Conservation (phyloP, 2,888 invertebrate species). For the Brachyptera putata region DNA sequence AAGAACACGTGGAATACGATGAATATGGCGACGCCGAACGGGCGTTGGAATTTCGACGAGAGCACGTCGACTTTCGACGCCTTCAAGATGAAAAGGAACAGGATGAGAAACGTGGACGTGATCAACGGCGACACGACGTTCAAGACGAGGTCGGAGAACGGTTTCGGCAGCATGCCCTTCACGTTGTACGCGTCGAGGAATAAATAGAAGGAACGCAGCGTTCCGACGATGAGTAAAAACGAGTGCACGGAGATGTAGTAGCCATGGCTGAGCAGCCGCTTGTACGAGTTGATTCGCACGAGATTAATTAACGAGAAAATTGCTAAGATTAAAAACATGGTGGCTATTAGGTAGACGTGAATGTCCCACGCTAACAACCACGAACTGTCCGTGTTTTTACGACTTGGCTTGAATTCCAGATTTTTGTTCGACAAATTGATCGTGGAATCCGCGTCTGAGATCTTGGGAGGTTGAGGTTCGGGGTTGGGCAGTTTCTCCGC, state of each 20-base stretch:
- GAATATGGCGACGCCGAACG: slow-evolving; percentile 71
- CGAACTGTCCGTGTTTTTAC: slow-evolving; percentile 10
- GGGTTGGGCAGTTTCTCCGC: slow-evolving; percentile 42
- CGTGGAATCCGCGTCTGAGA: slow-evolving; percentile 31
- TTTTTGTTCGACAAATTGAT: slow-evolving; percentile 8
- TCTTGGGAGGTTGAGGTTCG: slow-evolving; percentile 43
- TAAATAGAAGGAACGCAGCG: slow-evolving; percentile 78
- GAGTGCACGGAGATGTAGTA: slow-evolving; percentile 84
- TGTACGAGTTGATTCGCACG: slow-evolving; percentile 78
- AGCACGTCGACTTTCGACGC: slow-evolving; percentile 56
- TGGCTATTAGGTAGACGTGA: slow-evolving; percentile 83
- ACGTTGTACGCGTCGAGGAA: slow-evolving; percentile 91
- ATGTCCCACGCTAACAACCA: slow-evolving; percentile 89
- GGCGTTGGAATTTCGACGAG: slow-evolving; percentile 59
- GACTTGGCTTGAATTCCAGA: background rate
- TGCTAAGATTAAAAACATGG: slow-evolving; percentile 77
- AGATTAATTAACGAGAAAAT: slow-evolving; percentile 82
- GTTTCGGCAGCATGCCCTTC: slow-evolving; percentile 69
- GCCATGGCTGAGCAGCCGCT: slow-evolving; percentile 80
- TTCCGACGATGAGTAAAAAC: slow-evolving; percentile 75
- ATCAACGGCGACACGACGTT: slow-evolving; percentile 83
- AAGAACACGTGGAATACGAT: slow-evolving; percentile 74
- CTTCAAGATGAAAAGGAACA: slow-evolving; percentile 78
- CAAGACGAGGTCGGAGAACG: slow-evolving; percentile 75
- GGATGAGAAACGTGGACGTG: slow-evolving; percentile 83